A percentile compares a stretch with the other conserved stretches of the same genome.
These are phyloP conservation scores for Adoxophyes honmai DNA, from an alignment of 1,140 invertebrate genomes.

Conservation along the genomic window DNA sequence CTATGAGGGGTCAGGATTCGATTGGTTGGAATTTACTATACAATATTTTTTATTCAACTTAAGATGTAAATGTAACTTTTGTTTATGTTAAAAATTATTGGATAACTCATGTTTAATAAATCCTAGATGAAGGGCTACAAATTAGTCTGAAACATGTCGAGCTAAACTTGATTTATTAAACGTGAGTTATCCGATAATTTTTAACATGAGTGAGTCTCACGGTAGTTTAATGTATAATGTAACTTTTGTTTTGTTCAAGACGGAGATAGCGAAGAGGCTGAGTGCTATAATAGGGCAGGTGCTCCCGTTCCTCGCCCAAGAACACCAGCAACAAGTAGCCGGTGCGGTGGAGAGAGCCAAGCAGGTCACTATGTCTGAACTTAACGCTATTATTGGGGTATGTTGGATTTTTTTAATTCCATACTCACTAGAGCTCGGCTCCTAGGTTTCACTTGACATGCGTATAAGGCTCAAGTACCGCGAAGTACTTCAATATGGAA, in stretches of 20 bases:
- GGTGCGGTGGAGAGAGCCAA: conserved; percentile 95
- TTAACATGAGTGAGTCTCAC: no score
- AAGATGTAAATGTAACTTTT: no score
- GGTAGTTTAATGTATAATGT: no score
- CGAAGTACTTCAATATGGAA: conserved; percentile 4
- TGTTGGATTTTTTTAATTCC: conserved; percentile 59
- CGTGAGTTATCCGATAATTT: no score
- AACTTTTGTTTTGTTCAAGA: conserved; percentile 80
- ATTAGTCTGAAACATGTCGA: no score
- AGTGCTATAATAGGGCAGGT: conserved; percentile 94
- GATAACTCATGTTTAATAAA: no score
- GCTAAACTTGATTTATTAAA: no score
- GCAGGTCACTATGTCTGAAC: conserved; percentile 96
- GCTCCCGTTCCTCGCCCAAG: conserved; percentile 93
- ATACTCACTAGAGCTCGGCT: conserved; percentile 7
- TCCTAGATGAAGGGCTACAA: no score
- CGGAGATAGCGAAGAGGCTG: conserved; percentile 95
- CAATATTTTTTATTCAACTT: no score
- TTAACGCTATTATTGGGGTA: conserved; percentile 93
- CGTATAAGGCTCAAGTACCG: not conserved
- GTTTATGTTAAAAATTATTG: no score
- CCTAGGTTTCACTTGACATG: not conserved
- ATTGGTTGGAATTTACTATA: no score
- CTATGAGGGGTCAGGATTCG: no score
- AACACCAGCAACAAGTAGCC: conserved; percentile 96